Conservation (phyloP, 2,888 invertebrate species). For the Nematopogon swammerdamellus region DNA sequence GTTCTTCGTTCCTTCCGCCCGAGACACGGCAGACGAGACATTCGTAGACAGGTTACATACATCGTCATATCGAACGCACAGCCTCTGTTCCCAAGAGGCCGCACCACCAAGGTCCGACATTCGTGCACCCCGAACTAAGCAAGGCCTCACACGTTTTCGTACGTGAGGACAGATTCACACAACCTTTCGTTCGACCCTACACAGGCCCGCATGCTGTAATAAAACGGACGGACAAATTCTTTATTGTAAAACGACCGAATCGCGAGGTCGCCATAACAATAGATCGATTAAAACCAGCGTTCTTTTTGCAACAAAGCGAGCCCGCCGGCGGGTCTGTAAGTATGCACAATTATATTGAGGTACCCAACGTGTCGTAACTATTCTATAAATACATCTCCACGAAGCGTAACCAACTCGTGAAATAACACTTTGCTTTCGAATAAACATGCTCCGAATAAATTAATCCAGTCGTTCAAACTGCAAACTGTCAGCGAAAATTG, state of each 20-base stretch:
- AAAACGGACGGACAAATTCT: constrained; percentile 6
- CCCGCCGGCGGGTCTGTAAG: too few relatives aligned
- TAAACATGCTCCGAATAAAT: too few relatives aligned
- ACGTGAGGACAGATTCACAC: constrained; percentile 5
- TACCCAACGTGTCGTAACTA: too few relatives aligned
- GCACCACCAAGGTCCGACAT: neutral
- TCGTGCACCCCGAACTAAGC: constrained; percentile 5
- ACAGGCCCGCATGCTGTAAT: constrained; percentile 8
- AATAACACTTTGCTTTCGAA: too few relatives aligned
- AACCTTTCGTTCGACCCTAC: constrained; percentile 6
- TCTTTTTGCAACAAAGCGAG: too few relatives aligned
- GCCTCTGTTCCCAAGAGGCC: neutral
- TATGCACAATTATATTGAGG: too few relatives aligned
- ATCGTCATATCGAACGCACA: too few relatives aligned
- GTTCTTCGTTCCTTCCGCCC: constrained; percentile 6
- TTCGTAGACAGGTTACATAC: neutral
- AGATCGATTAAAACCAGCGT: constrained; percentile 10
- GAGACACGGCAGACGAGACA: neutral
- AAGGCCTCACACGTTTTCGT: constrained; percentile 7
- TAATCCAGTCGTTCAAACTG: too few relatives aligned
- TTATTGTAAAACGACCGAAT: constrained; percentile 1
- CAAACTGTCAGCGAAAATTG: too few relatives aligned
- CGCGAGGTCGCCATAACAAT: constrained; percentile 7
- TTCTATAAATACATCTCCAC: too few relatives aligned
- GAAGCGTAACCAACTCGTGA: too few relatives aligned